These are phyloP conservation scores for Lepus americanus DNA, from an alignment of 2,113 vertebrate species.

Conservation along the genomic window DNA sequence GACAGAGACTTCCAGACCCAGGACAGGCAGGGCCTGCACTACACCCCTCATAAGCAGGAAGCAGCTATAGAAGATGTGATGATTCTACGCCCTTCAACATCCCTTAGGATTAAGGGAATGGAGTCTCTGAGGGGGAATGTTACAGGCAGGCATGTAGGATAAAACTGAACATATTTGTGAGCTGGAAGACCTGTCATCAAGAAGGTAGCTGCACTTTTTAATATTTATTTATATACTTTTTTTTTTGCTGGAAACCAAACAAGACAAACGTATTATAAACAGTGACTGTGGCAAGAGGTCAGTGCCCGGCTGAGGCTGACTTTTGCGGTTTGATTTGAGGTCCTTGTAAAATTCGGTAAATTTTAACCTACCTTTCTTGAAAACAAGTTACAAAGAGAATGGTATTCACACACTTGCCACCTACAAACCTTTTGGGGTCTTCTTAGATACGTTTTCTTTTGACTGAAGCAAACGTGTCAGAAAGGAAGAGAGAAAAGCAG, in stretches of 20 bases:
- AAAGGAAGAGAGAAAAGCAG: background rate
- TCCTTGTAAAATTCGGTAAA: constrained; percentile 84
- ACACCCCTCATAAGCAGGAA: no score
- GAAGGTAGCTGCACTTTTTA: constrained; percentile 52
- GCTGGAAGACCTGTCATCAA: constrained; percentile 78
- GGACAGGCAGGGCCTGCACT: no score
- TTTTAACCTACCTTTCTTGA: constrained; percentile 82
- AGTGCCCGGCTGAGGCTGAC: constrained; percentile 80
- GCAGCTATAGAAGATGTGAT: no score
- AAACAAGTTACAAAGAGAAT: constrained; percentile 77
- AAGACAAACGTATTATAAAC: constrained; percentile 85
- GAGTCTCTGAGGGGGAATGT: no score
- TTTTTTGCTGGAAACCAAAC: constrained; percentile 61
- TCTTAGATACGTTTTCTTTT: constrained; percentile 83
- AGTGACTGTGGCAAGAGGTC: constrained; percentile 75
- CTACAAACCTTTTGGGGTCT: constrained; percentile 78
- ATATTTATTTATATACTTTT: background rate
- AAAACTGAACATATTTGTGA: no score
- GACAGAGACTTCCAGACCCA: no score
- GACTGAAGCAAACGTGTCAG: constrained; percentile 72
- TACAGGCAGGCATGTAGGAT: no score
- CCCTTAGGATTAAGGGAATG: no score
- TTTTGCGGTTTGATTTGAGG: constrained; percentile 81
- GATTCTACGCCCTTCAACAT: no score
- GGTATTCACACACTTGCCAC: constrained; percentile 75